A percentile compares a stretch with the other conserved stretches of the same genome.
These are phyloP conservation scores for Gibbula magus DNA, from an alignment of 2,888 invertebrate species.

Conservation along the genomic window DNA sequence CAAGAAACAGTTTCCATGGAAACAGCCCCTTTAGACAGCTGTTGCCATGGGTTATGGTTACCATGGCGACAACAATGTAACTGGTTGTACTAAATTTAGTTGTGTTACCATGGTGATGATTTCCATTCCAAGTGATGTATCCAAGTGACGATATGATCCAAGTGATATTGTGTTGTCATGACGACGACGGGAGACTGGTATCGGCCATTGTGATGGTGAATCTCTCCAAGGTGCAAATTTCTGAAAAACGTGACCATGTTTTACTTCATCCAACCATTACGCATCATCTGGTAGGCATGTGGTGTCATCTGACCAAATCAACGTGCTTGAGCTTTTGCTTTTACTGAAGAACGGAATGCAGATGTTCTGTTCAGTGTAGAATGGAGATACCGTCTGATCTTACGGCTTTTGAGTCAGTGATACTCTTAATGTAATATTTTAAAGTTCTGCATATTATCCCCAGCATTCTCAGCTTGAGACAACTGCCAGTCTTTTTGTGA, in stretches of 20 bases:
- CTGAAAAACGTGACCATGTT: background rate
- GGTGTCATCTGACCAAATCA: no score
- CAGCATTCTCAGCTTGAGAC: no score
- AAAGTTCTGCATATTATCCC: no score
- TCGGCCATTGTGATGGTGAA: background rate
- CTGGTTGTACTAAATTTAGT: slow-evolving; percentile 4
- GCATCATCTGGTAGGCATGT: no score
- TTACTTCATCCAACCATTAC: background rate
- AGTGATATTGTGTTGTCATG: slow-evolving; percentile 23
- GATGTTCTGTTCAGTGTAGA: no score
- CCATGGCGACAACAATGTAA: slow-evolving; percentile 7
- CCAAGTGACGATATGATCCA: background rate
- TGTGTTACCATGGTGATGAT: slow-evolving; percentile 18
- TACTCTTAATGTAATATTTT: no score
- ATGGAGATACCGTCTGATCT: no score
- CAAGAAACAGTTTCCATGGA: background rate
- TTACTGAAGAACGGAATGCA: no score
- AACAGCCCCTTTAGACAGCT: background rate
- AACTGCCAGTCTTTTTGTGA: no score
- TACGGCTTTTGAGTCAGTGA: no score
- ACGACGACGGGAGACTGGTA: background rate
- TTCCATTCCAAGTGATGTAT: slow-evolving; percentile 2
- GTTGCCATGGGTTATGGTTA: background rate
- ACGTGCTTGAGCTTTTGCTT: no score
- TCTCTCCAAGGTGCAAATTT: background rate